phyloP scores from a whole-genome alignment of 2,888 invertebrate species.

The Synergus itoensis region DNA sequence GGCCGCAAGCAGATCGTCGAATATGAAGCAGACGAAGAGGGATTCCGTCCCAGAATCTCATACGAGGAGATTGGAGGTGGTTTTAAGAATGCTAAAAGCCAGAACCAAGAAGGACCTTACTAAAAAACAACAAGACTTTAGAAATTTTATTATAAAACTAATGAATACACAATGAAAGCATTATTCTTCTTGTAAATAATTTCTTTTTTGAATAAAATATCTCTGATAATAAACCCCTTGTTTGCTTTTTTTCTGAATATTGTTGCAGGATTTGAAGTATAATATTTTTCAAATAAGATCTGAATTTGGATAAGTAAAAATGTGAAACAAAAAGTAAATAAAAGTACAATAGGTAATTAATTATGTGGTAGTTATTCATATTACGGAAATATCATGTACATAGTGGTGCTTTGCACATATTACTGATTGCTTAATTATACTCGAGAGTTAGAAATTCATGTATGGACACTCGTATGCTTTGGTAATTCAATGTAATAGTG shows the following conservation, averaged over 20 bases:
- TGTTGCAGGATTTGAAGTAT: too few relatives aligned
- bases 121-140: slow-evolving; percentile 41
- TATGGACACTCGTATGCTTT: background rate
- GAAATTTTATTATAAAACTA: too few relatives aligned
- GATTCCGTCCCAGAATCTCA: slow-evolving; percentile 84
- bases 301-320: too few relatives aligned
- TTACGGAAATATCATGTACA: slow-evolving; percentile 6
- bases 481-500: background rate
- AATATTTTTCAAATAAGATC: too few relatives aligned
- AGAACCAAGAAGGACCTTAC: slow-evolving; percentile 58
- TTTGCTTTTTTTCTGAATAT: too few relatives aligned
- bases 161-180: too few relatives aligned
- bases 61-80: slow-evolving; percentile 80
- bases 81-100: slow-evolving; percentile 69
- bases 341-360: slow-evolving; percentile 1
- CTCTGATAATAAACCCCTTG: too few relatives aligned
- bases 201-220: too few relatives aligned
- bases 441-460: background rate
- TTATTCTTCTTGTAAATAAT: too few relatives aligned
- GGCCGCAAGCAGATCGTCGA: slow-evolving; percentile 81
- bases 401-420: background rate
- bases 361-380: background rate
- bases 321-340: background rate
- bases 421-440: slow-evolving; percentile 18
- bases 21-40: slow-evolving; percentile 85